These are phyloP conservation scores for Neoseiulus cucumeris DNA, from an alignment of 1,140 invertebrate genomes.

Conservation along the genomic window DNA sequence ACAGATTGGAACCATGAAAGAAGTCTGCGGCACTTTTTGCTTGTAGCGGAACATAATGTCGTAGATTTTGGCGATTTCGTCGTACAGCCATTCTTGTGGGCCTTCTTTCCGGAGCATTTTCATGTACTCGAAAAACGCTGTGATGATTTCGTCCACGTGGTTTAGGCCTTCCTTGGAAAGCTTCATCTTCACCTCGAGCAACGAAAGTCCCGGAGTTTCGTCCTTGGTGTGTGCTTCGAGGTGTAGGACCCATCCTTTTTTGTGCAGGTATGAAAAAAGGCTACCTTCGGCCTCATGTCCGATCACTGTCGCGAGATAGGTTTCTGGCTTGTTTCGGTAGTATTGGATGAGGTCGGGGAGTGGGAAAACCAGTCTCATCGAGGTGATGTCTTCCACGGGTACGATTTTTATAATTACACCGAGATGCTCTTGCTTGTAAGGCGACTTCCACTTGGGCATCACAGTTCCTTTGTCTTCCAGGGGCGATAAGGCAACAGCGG, in stretches of 20 bases:
- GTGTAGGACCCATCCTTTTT: not conserved
- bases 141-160: constrained; percentile 3
- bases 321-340: not conserved
- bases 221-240: not conserved
- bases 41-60: not conserved
- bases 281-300: not conserved
- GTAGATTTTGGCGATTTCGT: not conserved
- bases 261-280: not conserved
- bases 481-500: not conserved
- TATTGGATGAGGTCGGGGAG: not conserved
- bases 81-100: not conserved
- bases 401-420: not conserved
- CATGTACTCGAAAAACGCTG: not conserved
- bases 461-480: not conserved
- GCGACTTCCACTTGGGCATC: not conserved
- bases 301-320: not conserved
- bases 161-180: not conserved
- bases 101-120: not conserved
- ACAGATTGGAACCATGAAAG: not conserved
- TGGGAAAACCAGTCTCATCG: not conserved
- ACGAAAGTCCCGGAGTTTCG: not conserved
- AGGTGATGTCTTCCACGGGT: not conserved
- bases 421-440: not conserved
- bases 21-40: not conserved
- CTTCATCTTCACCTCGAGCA: not conserved